Evolutionary conservation across 2,888 invertebrate species (phyloP).

Genomic region (Mythimna ferrago): DNA sequence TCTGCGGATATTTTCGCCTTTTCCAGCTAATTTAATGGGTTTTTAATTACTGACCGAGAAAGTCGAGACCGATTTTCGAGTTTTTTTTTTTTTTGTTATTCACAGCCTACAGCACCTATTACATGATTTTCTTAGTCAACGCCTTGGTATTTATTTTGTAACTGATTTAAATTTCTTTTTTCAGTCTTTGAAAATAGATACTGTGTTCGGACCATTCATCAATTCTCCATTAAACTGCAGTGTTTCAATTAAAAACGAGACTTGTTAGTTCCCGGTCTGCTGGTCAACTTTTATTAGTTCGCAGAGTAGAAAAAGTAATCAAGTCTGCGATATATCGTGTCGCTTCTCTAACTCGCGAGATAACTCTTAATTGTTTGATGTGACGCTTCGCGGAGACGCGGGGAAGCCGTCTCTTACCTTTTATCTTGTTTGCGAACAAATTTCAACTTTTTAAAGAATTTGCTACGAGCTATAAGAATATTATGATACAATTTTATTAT

Average conservation of each 20-base stretch:
- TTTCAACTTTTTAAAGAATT: slow-evolving; percentile 72
- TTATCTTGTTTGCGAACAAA: slow-evolving; percentile 72
- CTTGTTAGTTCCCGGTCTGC: slow-evolving; percentile 77
- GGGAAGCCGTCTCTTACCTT: slow-evolving; percentile 66
- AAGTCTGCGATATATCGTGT: slow-evolving; percentile 83
- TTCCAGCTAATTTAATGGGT: slow-evolving; percentile 64
- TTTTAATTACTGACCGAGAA: slow-evolving; percentile 58
- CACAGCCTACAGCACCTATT: slow-evolving; percentile 25
- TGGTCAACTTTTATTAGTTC: slow-evolving; percentile 88
- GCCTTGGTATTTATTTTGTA: neutral
- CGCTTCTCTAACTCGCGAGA: slow-evolving; percentile 76
- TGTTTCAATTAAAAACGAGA: slow-evolving; percentile 83
- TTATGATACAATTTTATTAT: slow-evolving; percentile 35
- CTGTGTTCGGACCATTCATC: slow-evolving; percentile 38
- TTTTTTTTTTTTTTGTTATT: slow-evolving; percentile 42
- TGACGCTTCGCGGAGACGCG: slow-evolving; percentile 70
- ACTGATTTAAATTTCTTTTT: neutral
- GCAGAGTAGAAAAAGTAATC: slow-evolving; percentile 85
- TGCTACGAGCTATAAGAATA: slow-evolving; percentile 53
- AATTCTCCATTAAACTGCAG: slow-evolving; percentile 47
- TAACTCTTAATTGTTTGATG: slow-evolving; percentile 86
- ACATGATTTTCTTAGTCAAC: slow-evolving; percentile 13
- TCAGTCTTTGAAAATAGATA: neutral
- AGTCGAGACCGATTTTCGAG: slow-evolving; percentile 35
- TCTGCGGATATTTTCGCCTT: slow-evolving; percentile 64